Base-by-base conservation (phyloP, 2,797 vertebrate genomes). In the Pseudopleuronectes americanus region DNA sequence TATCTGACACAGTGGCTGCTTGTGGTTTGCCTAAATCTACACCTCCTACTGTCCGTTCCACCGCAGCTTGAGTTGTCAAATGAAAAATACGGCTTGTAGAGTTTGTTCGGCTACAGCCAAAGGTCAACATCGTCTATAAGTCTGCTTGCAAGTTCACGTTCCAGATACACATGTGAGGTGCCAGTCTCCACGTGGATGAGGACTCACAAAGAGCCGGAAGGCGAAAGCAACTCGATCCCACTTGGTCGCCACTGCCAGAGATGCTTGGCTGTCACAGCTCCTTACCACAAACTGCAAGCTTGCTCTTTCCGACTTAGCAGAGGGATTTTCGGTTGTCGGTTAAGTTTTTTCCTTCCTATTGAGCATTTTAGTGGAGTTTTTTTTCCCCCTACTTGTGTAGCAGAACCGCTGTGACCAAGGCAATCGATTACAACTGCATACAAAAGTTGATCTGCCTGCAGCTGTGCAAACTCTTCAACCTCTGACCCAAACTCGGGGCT, bases 281-380 rank as follows among this genome's bases (percentile, higher is more conserved):
- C 79, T 86, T 76, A 79, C 91, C 91, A 85, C 92, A 92, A 92
- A 93, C 57, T 89, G 84, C 90, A 87, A 75, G 79, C 80, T 83
- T 83, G 78, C 51, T 47, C 77, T 83, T 88, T 87, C 54, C 71
- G 54, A 72, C 83, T 84, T 55, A 80, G 64, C 64, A 1, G 17
- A 58, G 56, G 33, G 63, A 33, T 75, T 86, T 77, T 70, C 43
- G 61, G 49, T 68, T 54, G 48, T 79, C 71, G 62, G 23, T 72
- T 57, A 21, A 9, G 23, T 49, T 76, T 83, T 90, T 88, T 90
- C 81, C 84, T 74, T 72, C 28, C 47, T 19, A 28, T 60, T 17
- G 65, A 80, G 76, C 65, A 19, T 68, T 75, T 69, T 48, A 17
- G 31, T 45, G 17, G 28, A 66, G 31, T 61, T 70, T 52, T 71